A percentile compares a stretch with the other conserved stretches of the same genome.
Conservation (phyloP, 2,797 vertebrate genomes). For the Sebastes vulpes region DNA sequence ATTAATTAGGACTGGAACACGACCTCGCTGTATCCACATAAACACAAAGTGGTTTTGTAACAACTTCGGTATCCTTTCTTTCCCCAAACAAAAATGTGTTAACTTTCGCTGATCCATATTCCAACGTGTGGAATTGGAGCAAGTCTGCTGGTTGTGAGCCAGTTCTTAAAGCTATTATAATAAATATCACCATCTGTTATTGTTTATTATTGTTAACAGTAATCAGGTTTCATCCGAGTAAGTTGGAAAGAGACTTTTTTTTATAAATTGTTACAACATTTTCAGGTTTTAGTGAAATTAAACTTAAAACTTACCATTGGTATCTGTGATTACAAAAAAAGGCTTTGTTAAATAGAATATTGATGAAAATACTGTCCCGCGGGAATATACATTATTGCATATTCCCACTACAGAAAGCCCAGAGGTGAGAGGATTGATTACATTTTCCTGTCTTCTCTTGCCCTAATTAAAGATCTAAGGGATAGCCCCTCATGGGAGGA, state of each 20-base stretch:
- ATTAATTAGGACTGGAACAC: constrained; percentile 88
- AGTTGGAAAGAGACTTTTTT: background rate
- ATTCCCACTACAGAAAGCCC: constrained; percentile 63
- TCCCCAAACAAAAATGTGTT: background rate
- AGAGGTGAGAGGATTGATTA: constrained; percentile 80
- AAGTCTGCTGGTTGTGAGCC: background rate
- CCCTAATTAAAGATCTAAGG: constrained; percentile 82
- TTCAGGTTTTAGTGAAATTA: background rate
- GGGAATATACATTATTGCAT: constrained; percentile 71
- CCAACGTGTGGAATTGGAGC: background rate
- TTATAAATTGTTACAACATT: background rate
- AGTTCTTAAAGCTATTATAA: background rate
- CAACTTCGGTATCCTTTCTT: constrained; percentile 24
- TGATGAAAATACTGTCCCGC: constrained; percentile 49
- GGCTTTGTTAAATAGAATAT: constrained; percentile 57
- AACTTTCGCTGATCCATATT: constrained; percentile 9
- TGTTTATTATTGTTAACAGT: background rate
- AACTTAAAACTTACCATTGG: background rate
- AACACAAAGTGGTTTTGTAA: constrained; percentile 71
- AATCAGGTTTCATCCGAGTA: background rate
- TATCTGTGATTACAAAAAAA: constrained; percentile 23
- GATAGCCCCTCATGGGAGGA: constrained; percentile 61
- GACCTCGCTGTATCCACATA: constrained; percentile 86
- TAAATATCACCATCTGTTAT: background rate
- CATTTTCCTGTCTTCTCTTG: constrained; percentile 71